Evolutionary conservation across 2,888 invertebrate genomes (phyloP).

Genomic region (Polymixis flavicincta): DNA sequence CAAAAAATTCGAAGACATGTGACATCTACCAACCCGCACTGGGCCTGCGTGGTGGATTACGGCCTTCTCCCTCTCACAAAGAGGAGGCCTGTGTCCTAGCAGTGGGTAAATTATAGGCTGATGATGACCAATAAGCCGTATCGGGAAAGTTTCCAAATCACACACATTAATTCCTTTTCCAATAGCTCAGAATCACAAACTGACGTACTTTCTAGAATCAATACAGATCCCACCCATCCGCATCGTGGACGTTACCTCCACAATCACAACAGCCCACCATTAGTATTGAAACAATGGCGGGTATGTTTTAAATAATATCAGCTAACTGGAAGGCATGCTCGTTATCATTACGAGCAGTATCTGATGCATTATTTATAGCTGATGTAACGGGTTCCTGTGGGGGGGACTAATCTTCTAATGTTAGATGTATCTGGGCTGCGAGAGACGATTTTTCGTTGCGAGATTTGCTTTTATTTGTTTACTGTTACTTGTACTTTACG

Average conservation of each 20-base stretch:
- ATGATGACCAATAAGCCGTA: no score
- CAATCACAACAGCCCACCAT: slow-evolving; percentile 62
- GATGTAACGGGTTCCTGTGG: slow-evolving; percentile 76
- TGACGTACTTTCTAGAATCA: neutral
- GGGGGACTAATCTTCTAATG: slow-evolving; percentile 66
- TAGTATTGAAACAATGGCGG: slow-evolving; percentile 70
- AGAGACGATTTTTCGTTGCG: slow-evolving; percentile 35
- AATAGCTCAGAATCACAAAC: no score
- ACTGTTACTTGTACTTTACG: slow-evolving; percentile 4
- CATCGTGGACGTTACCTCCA: neutral
- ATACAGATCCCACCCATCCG: slow-evolving; percentile 37
- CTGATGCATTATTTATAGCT: slow-evolving; percentile 77
- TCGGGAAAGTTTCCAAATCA: no score
- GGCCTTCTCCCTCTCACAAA: no score
- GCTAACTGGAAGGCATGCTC: slow-evolving; percentile 74
- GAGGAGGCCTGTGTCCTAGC: no score
- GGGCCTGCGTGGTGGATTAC: no score
- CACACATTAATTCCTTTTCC: no score
- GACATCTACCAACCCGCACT: no score
- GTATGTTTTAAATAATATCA: slow-evolving; percentile 77
- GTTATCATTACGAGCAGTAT: slow-evolving; percentile 81
- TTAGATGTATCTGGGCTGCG: slow-evolving; percentile 58
- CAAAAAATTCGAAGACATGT: no score
- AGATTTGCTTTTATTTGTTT: slow-evolving; percentile 16
- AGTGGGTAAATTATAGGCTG: no score